phyloP scores from a whole-genome alignment of 1,140 invertebrate species.

The Cataglyphis hispanica region DNA sequence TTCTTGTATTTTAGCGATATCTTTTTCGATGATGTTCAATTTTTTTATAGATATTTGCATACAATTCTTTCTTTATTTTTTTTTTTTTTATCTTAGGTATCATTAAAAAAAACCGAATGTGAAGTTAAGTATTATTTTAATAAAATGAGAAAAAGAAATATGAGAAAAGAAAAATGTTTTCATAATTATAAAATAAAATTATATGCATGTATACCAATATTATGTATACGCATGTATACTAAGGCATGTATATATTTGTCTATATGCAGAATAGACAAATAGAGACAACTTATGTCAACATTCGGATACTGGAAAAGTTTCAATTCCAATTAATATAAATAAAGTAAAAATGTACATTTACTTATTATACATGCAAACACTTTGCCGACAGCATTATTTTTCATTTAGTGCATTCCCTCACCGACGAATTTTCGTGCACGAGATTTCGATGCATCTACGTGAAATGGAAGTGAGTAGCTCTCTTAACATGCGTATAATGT shows the following conservation, averaged over 20 bases:
- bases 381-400: not conserved
- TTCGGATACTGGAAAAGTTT: not conserved
- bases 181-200: not conserved
- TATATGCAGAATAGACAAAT: not conserved
- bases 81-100: not conserved
- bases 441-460: conserved; percentile 44
- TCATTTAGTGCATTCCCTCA: conserved; percentile 36
- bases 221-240: too few relatives aligned
- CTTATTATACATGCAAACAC: not conserved
- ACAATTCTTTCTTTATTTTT: not conserved
- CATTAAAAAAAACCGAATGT: not conserved
- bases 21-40: not conserved
- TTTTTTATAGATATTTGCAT: not conserved
- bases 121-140: conserved; percentile 19
- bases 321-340: not conserved
- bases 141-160: too few relatives aligned
- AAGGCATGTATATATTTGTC: too few relatives aligned
- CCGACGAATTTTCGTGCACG: conserved; percentile 44
- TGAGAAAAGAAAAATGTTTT: not conserved
- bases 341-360: not conserved
- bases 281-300: not conserved
- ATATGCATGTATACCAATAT: too few relatives aligned
- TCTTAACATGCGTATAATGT: not conserved
- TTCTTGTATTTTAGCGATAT: not conserved
- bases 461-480: conserved; percentile 30